A percentile compares a stretch with the other conserved stretches of the same genome.
Evolutionary conservation across 2,113 vertebrate species (phyloP).

Genomic region (Myrmecophaga tridactyla): DNA sequence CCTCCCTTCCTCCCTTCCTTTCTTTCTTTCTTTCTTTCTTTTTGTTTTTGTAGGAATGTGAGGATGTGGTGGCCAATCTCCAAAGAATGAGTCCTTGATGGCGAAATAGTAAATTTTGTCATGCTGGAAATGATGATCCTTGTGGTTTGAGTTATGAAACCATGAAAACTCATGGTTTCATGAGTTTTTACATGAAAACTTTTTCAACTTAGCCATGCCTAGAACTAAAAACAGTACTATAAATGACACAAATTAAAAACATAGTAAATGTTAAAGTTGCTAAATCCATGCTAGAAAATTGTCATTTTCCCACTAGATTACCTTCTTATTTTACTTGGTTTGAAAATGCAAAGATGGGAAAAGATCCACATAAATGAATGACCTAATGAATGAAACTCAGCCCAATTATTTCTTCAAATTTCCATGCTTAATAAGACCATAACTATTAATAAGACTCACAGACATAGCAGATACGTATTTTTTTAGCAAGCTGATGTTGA

Average conservation of each 20-base stretch:
- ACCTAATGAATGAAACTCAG: not conserved
- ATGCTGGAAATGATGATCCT: not conserved
- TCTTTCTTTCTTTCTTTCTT: not conserved
- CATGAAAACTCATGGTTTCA: too few relatives aligned
- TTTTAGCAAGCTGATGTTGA: not conserved
- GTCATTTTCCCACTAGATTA: not conserved
- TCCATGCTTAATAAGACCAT: not conserved
- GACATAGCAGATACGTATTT: not conserved
- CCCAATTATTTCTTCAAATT: not conserved
- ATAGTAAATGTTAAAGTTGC: not conserved
- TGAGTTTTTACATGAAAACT: not conserved
- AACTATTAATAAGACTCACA: not conserved
- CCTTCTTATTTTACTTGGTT: conserved; percentile 39
- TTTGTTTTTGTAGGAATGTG: not conserved
- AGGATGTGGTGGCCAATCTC: not conserved
- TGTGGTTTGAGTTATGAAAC: conserved; percentile 8
- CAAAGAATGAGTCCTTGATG: conserved; percentile 11
- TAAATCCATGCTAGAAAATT: conserved; percentile 2
- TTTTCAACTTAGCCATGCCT: not conserved
- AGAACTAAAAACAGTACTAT: not conserved
- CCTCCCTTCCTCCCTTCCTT: too few relatives aligned
- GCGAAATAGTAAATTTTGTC: not conserved
- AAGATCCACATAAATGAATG: not conserved
- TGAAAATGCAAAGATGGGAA: not conserved
- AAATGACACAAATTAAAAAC: not conserved